These are phyloP conservation scores for Linnaemya tessellans DNA, from an alignment of 2,888 invertebrate genomes.

Conservation along the genomic window DNA sequence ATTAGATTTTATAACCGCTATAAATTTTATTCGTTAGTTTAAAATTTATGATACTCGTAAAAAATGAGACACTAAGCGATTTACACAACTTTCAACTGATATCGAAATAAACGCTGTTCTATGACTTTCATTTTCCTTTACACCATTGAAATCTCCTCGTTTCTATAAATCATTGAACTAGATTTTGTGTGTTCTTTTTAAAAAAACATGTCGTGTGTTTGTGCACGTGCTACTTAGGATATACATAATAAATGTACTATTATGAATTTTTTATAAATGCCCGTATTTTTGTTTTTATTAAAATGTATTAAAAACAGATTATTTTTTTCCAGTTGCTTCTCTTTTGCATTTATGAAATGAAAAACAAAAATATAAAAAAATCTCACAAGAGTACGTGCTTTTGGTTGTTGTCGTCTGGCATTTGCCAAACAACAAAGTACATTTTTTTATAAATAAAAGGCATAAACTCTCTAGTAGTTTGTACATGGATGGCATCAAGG, in stretches of 20 bases:
- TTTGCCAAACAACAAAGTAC: conserved; percentile 16
- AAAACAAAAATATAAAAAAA: neutral
- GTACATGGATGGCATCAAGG: conserved; percentile 36
- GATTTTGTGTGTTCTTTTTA: conserved; percentile 2
- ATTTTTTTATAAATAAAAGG: conserved; percentile 5
- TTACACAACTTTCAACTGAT: no score
- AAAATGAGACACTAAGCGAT: no score
- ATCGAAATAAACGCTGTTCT: no score
- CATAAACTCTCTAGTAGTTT: conserved; percentile 14
- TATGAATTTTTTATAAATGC: no score
- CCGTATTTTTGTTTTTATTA: neutral
- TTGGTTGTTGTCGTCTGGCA: conserved; percentile 15
- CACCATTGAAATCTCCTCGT: neutral
- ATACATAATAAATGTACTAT: conserved; percentile 1
- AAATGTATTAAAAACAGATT: conserved; percentile 34
- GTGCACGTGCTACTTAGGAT: neutral
- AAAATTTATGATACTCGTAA: no score
- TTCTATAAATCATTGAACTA: conserved; percentile 1
- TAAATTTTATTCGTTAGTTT: no score
- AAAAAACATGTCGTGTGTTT: neutral
- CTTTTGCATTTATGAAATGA: conserved; percentile 8
- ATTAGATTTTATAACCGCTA: no score
- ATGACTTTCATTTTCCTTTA: neutral
- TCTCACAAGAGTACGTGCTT: conserved; percentile 31
- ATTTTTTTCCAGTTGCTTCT: conserved; percentile 18